These are phyloP conservation scores for Folsomia manolachei DNA, from an alignment of 2,888 invertebrate species.

Conservation along the genomic window DNA sequence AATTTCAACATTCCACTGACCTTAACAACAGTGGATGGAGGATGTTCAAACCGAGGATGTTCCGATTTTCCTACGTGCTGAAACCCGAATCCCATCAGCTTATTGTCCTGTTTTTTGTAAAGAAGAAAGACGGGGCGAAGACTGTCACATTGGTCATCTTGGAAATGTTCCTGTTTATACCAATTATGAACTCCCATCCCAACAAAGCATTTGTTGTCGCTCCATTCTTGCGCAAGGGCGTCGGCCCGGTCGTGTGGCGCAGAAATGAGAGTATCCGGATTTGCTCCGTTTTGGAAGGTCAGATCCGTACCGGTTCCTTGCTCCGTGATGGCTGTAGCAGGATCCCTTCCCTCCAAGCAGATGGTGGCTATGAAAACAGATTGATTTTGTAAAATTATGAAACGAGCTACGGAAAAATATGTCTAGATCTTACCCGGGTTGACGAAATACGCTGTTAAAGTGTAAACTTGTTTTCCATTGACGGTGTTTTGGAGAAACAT, in stretches of 20 bases:
- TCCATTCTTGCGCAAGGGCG: slow-evolving; percentile 17
- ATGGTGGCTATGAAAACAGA: background rate
- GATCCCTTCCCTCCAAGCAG: slow-evolving; percentile 10
- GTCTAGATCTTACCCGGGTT: slow-evolving; percentile 13
- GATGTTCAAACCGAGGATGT: slow-evolving; percentile 9
- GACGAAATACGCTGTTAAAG: slow-evolving; percentile 15
- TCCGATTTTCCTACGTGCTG: background rate
- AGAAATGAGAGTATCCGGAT: background rate
- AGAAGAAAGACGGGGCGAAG: slow-evolving; percentile 12
- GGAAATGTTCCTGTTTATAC: slow-evolving; percentile 10
- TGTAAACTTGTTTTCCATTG: background rate
- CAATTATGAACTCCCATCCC: slow-evolving; percentile 21
- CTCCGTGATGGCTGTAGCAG: background rate
- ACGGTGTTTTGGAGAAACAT: slow-evolving; percentile 7
- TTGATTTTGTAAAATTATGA: background rate
- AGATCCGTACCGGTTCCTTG: slow-evolving; percentile 14
- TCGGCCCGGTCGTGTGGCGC: slow-evolving; percentile 6
- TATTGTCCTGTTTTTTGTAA: slow-evolving; percentile 3
- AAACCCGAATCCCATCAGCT: slow-evolving; percentile 19
- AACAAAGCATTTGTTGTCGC: slow-evolving; percentile 11
- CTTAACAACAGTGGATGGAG: slow-evolving; percentile 4
- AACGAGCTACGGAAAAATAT: background rate
- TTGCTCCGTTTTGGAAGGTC: slow-evolving; percentile 16
- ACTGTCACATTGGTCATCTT: background rate
- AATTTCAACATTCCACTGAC: background rate